Base-by-base conservation (phyloP, 1,140 invertebrate genomes). In the Choristoneura fumiferana region DNA sequence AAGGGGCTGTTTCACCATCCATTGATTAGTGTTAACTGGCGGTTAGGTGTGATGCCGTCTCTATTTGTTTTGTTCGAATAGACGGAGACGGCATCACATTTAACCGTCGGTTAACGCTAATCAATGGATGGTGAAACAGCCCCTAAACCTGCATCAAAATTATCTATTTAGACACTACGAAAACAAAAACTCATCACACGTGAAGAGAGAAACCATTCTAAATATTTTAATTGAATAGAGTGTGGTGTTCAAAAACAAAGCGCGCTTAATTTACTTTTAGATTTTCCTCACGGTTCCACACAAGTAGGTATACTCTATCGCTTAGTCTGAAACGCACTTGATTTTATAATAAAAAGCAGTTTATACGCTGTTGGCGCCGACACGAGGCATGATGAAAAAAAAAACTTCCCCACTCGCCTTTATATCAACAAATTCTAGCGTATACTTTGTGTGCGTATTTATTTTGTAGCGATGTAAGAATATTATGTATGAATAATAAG, bases 321-420 rank as follows among this genome's bases (percentile, higher is more conserved):
- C 58, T 71, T 68, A 69, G 66, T 65, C 61, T 64, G 64, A 75
- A 73, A 77, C 64, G 66, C 57, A 65, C 74, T 73, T 78, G 75
- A 78, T 75, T 78, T 81, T 82, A 75, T 71, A 67, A 76, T 71
- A 81, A 78, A 75, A 84, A 12, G 65, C 65, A 57, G 69, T 71
- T 77, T 73, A 62, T 70, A 63, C 68, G 58, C 33, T 58, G 63
- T 63, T 59, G 66, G 64, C 60, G 71, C 55, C 65, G 65, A 69
- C 71, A 72, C 68, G 65, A 45, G 54, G 57, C 52, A 56, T 49
- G 45, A 29, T 49, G 15, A 73, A 71, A 75, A 74, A 67, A 45
- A 69, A 66, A 69, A 69, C 67, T 54, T 29, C 64, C 45, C 37
- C 57, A 36, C 52, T 69, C 60, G 67, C 57, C 63, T 39, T 65